Evolutionary conservation across 2,797 vertebrate genomes (phyloP).

Genomic region (Hipposideros larvatus): DNA sequence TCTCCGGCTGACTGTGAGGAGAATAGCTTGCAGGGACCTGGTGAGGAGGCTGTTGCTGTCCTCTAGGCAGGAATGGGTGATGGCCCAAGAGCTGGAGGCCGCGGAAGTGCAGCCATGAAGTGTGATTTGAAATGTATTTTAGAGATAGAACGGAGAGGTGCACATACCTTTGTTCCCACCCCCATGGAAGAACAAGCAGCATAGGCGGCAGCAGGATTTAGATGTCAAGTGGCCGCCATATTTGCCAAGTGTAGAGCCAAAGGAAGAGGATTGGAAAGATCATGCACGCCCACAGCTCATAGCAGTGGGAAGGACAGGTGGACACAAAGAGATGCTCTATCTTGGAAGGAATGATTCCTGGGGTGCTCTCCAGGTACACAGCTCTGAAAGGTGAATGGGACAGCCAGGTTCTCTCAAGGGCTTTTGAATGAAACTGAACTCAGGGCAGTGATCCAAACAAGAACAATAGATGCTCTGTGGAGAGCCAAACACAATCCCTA

Average conservation of each 20-base stretch:
- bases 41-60: neutral
- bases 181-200: neutral
- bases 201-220: neutral
- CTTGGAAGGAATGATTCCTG: neutral
- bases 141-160: neutral
- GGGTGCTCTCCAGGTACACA: neutral
- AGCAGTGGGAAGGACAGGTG: neutral
- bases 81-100: neutral
- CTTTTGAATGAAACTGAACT: constrained; percentile 17
- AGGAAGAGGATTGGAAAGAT: neutral
- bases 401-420: constrained; percentile 15
- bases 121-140: neutral
- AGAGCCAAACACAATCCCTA: neutral
- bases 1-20: neutral
- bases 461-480: constrained; percentile 58
- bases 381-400: neutral
- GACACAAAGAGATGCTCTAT: neutral
- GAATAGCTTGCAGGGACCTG: neutral
- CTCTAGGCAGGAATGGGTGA: neutral
- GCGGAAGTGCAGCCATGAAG: neutral
- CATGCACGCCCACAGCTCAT: neutral
- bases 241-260: neutral
- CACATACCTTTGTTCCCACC: neutral
- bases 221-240: neutral
- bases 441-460: constrained; percentile 41